phyloP scores from a whole-genome alignment of 2,113 vertebrate species.

The Actenoides lindsayi region DNA sequence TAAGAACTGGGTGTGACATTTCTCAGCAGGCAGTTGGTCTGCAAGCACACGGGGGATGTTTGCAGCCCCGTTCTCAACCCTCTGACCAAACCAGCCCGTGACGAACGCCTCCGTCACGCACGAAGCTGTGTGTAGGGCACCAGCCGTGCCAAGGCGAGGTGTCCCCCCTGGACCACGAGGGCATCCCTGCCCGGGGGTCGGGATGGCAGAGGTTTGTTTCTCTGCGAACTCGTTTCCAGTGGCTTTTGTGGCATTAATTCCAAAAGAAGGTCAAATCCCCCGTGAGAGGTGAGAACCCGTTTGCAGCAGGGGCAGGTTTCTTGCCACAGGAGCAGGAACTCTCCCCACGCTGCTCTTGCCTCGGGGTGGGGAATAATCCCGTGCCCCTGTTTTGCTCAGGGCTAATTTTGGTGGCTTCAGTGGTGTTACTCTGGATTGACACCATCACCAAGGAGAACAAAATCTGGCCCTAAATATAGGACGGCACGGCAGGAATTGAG shows the following conservation, averaged over 20 bases:
- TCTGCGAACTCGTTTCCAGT: not conserved
- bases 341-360: not conserved
- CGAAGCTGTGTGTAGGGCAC: not conserved
- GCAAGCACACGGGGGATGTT: not conserved
- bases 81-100: not conserved
- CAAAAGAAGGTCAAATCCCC: not conserved
- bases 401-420: slow-evolving; percentile 4
- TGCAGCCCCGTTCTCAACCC: not conserved
- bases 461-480: slow-evolving; percentile 65
- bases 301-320: not conserved
- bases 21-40: not conserved
- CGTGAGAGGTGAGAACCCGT: not conserved
- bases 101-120: not conserved
- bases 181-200: not conserved
- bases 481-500: slow-evolving; percentile 22
- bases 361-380: not conserved
- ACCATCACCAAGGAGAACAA: slow-evolving; percentile 4
- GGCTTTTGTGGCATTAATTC: not conserved
- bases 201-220: not conserved
- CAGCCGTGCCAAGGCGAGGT: not conserved
- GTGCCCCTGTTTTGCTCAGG: not conserved
- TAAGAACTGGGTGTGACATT: not conserved
- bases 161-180: not conserved
- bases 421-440: not conserved
- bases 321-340: not conserved